Conservation (phyloP, 2,113 vertebrate species). For the Anser cygnoides region DNA sequence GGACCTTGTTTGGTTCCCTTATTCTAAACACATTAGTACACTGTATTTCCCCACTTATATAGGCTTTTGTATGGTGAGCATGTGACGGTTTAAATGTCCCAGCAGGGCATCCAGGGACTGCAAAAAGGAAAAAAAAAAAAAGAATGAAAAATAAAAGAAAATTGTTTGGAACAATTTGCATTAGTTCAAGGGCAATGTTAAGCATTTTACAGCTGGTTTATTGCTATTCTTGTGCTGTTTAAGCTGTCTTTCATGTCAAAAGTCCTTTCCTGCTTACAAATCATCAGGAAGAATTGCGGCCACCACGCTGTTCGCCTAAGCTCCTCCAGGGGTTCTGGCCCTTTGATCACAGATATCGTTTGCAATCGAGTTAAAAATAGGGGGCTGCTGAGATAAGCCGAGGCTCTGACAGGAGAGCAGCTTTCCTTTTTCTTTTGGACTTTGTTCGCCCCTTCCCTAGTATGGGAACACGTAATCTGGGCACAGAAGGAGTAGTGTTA, state of each 20-base stretch:
- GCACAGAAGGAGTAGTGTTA: conserved; percentile 37
- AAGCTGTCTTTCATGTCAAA: conserved; percentile 92
- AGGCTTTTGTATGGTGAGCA: conserved; percentile 75
- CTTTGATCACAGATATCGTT: conserved; percentile 89
- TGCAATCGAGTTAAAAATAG: conserved; percentile 86
- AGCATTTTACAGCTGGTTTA: conserved; percentile 85
- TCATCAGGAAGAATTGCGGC: conserved; percentile 85
- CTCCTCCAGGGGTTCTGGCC: conserved; percentile 77
- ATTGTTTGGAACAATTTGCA: conserved; percentile 82
- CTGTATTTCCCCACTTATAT: conserved; percentile 73
- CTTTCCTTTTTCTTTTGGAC: conserved; percentile 67
- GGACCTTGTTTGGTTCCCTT: conserved; percentile 43
- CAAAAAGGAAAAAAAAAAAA: conserved; percentile 46
- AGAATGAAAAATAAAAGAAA: conserved; percentile 54
- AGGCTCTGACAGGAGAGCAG: conserved; percentile 77
- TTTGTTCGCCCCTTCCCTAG: conserved; percentile 68
- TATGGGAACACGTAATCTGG: conserved; percentile 73
- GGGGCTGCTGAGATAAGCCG: conserved; percentile 85
- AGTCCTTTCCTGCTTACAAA: conserved; percentile 94
- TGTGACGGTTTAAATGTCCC: conserved; percentile 79
- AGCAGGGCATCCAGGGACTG: conserved; percentile 72
- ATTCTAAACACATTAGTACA: conserved; percentile 74
- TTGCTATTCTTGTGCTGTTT: conserved; percentile 86
- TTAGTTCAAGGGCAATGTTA: conserved; percentile 83
- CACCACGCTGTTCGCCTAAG: conserved; percentile 79